Evolutionary conservation across 2,888 invertebrate species (phyloP).

Genomic region (Eupithecia subfuscata): DNA sequence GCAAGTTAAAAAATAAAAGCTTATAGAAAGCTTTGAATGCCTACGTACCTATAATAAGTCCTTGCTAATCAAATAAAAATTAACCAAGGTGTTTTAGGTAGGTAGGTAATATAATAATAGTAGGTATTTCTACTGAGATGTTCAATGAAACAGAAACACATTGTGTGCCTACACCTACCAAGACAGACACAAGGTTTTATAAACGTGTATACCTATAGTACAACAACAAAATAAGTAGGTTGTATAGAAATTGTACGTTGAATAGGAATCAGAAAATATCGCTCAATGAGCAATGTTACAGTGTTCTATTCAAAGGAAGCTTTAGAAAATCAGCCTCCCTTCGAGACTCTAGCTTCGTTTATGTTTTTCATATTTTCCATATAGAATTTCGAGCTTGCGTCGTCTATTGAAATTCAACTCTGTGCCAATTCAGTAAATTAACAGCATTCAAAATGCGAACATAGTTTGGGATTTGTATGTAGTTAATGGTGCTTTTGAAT

Average conservation of each 20-base stretch:
- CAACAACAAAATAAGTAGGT: constrained; percentile 13
- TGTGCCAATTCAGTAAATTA: constrained; percentile 75
- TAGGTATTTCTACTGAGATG: background rate
- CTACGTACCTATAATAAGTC: too few species aligned
- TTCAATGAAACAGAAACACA: constrained; percentile 6
- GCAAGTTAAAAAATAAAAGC: too few species aligned
- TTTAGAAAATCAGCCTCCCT: constrained; percentile 81
- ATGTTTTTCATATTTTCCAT: constrained; percentile 80
- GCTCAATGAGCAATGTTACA: constrained; percentile 80
- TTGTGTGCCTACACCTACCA: background rate
- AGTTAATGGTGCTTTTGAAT: constrained; percentile 7
- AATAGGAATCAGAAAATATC: constrained; percentile 76
- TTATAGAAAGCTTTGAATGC: too few species aligned
- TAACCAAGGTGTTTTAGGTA: too few species aligned
- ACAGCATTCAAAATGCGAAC: constrained; percentile 65
- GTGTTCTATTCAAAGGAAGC: constrained; percentile 79
- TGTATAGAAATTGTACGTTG: constrained; percentile 63
- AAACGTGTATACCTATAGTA: background rate
- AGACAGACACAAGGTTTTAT: background rate
- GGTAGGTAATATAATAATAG: background rate
- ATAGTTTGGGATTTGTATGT: constrained; percentile 15
- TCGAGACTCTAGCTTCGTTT: constrained; percentile 73
- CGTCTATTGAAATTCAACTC: constrained; percentile 73
- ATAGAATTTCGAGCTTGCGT: constrained; percentile 71
- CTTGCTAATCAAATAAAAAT: background rate